These are phyloP conservation scores for Antheraea yamamai DNA, from an alignment of 2,888 invertebrate species.

Conservation along the genomic window DNA sequence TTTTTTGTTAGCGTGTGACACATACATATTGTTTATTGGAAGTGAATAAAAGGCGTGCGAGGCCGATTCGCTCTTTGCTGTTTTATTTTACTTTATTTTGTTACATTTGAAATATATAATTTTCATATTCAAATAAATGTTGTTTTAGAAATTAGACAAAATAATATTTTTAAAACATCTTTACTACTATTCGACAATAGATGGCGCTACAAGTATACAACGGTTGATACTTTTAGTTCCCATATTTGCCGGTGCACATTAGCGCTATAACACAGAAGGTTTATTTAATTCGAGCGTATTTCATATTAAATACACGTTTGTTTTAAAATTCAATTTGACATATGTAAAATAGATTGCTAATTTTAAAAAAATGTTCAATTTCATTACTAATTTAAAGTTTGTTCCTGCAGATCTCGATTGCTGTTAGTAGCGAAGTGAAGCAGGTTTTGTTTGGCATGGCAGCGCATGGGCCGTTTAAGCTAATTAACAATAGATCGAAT, in stretches of 20 bases:
- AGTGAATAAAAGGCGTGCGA: too few species aligned
- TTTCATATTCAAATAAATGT: neutral
- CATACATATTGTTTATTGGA: too few species aligned
- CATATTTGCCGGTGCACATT: constrained; percentile 37
- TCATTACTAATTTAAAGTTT: constrained; percentile 22
- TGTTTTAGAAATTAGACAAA: neutral
- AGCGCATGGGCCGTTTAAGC: constrained; percentile 77
- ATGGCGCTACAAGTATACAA: constrained; percentile 60
- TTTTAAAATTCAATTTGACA: neutral
- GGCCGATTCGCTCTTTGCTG: too few species aligned
- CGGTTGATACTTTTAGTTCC: constrained; percentile 48
- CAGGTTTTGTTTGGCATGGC: constrained; percentile 55
- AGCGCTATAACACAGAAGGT: constrained; percentile 42
- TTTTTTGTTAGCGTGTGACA: too few species aligned
- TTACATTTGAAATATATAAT: neutral
- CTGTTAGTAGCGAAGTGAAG: constrained; percentile 29
- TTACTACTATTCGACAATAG: constrained; percentile 67
- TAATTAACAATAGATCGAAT: constrained; percentile 81
- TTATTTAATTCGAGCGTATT: neutral
- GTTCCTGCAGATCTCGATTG: constrained; percentile 31
- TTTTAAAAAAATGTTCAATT: constrained; percentile 6
- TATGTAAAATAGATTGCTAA: neutral
- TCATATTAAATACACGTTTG: neutral
- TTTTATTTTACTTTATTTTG: neutral
- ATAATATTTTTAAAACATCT: neutral